Percentiles rank a stretch among this genome's conserved stretches.
phyloP scores from a whole-genome alignment of 2,797 vertebrate species.

The Parotocinclus haroldoi region DNA sequence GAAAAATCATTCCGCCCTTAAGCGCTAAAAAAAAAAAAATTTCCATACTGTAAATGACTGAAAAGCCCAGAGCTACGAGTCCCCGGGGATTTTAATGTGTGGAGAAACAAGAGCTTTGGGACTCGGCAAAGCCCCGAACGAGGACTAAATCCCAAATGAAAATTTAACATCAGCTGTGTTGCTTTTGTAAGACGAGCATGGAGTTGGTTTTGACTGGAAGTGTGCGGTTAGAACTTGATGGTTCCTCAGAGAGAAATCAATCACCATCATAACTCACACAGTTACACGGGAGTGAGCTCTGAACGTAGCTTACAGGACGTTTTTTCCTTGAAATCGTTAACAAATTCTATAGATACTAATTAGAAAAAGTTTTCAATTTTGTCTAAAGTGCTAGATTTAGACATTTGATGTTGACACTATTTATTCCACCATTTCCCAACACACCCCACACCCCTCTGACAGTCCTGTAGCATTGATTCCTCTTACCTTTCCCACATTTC shows the following conservation, averaged over 20 bases:
- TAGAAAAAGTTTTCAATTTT: too few species aligned
- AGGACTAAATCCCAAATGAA: not conserved
- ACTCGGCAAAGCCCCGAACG: not conserved
- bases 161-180: not conserved
- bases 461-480: too few species aligned
- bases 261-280: not conserved
- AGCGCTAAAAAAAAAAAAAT: too few species aligned
- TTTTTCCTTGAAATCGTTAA: too few species aligned
- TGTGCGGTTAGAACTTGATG: not conserved
- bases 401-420: too few species aligned
- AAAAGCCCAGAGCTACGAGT: not conserved
- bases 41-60: too few species aligned
- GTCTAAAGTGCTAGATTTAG: too few species aligned
- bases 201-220: not conserved
- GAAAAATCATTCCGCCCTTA: too few species aligned
- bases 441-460: too few species aligned
- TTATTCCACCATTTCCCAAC: too few species aligned
- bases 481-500: too few species aligned
- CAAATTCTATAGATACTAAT: too few species aligned
- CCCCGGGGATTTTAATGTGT: not conserved
- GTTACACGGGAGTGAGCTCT: not conserved
- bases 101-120: not conserved
- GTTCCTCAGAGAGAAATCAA: slow-evolving; percentile 3
- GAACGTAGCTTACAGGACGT: not conserved
- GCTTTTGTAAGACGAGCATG: slow-evolving; percentile 4